phyloP scores from a whole-genome alignment of 2,113 vertebrate genomes.

The Ursus arctos region DNA sequence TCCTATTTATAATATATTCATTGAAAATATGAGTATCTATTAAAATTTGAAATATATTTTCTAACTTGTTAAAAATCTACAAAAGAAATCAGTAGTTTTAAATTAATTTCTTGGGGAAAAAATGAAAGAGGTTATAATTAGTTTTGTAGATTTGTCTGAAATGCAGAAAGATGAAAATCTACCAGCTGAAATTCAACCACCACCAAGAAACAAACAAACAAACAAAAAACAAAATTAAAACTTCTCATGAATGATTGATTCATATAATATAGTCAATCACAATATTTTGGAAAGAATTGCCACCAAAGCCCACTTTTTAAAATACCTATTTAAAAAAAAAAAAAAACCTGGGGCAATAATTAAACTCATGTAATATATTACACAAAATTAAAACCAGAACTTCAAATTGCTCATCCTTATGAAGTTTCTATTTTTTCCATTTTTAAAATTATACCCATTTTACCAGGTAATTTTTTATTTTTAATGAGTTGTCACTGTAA shows the following conservation, averaged over 20 bases:
- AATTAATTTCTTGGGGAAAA: neutral
- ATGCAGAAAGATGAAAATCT: neutral
- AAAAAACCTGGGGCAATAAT: neutral
- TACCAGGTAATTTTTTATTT: neutral
- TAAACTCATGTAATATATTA: neutral
- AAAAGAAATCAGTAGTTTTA: neutral
- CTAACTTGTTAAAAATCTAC: neutral
- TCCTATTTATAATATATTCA: neutral
- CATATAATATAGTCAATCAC: neutral
- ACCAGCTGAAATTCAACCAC: neutral
- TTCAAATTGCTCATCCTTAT: neutral
- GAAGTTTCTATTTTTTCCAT: neutral
- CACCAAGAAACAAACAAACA: neutral
- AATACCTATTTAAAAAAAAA: neutral
- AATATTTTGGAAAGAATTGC: neutral
- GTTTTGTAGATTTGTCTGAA: neutral
- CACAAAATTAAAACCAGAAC: neutral
- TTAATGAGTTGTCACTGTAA: neutral
- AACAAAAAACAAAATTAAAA: neutral
- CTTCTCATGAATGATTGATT: neutral
- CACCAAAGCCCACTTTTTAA: neutral
- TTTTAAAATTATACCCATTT: neutral
- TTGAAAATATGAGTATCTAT: neutral
- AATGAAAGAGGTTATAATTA: neutral
- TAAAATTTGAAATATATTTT: neutral